Conservation (phyloP, 2,113 vertebrate genomes). For the Phocoena sinus region DNA sequence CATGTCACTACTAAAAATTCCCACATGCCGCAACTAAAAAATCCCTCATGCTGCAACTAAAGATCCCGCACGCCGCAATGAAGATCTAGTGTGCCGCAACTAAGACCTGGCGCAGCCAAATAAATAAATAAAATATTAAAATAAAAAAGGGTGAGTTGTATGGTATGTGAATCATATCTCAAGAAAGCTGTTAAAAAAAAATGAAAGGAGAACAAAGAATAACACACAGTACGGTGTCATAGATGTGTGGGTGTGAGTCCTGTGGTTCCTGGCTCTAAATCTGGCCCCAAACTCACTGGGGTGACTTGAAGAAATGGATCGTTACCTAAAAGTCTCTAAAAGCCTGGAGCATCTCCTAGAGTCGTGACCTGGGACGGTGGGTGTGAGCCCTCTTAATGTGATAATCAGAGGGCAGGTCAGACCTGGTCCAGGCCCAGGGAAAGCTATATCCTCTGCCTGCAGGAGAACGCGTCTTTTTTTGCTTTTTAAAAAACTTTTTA, state of each 20-base stretch:
- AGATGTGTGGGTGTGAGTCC: not conserved
- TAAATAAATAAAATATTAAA: no score
- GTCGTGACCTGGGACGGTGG: not conserved
- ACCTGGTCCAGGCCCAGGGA: not conserved
- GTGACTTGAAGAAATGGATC: not conserved
- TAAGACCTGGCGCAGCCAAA: no score
- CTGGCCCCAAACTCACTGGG: not conserved
- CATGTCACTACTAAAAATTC: no score
- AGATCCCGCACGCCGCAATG: no score
- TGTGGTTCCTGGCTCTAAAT: not conserved
- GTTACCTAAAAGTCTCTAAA: not conserved
- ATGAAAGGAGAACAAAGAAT: not conserved
- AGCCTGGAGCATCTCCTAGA: not conserved
- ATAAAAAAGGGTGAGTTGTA: no score
- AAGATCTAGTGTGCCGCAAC: no score
- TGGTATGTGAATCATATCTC: not conserved
- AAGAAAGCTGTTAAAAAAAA: not conserved
- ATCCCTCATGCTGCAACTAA: no score
- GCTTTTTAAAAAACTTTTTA: not conserved
- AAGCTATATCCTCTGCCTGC: not conserved
- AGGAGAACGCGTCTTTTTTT: not conserved
- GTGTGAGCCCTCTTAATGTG: not conserved
- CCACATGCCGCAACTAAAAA: no score
- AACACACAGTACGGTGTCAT: not conserved
- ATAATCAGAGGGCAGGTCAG: not conserved